Base-by-base conservation (phyloP, 1,140 invertebrate genomes). In the Pseudomyrmex dendroicus region DNA sequence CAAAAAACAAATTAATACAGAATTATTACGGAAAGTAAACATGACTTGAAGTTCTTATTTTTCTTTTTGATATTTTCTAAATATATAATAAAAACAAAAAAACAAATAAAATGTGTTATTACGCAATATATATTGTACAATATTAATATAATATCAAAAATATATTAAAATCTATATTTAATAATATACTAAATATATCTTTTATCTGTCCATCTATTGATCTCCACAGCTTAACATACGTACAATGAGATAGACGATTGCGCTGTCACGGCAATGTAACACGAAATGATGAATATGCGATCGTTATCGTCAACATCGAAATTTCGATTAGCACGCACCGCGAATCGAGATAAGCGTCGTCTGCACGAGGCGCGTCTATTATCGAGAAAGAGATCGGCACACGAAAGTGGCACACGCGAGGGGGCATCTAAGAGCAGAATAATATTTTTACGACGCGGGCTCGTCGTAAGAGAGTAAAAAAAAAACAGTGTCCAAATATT, bases 401-500 rank as follows among this genome's bases (percentile, higher is more conserved):
- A 20, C 48, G 15, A 44, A 64, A 64, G 25, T 52, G n/a, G 59
- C 61, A 54, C 22, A 25, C 48, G 61, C n/a, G 12, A 57, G 61
- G 5, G 7, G 57, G 61, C 35, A 35, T 64, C 73, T 64, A 76
- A 64, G 35, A 64, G 73, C 61, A 46, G 48, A 64, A 76, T 76
- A 76, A 76, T 76, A 76, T 76, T 76, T 76, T 76, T 64, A 76
- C 61, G 10, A 17, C 35, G 35, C 35, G 35, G 4, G 59, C 59
- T 63, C 46, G 73, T 13, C n/a, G 12, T 22, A n/a, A 64, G 57
- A 54, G 25, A 25, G 2, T 22, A 22, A 25, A 25, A 25, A 35
- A 35, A 35, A 35, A 76, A 48, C 64, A 61, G 48, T 64, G 61
- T 54, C 61, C 61, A 76, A 76, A 76, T 76, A 76, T 76, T 76